A percentile compares a stretch with the other conserved stretches of the same genome.
Conservation (phyloP, 2,113 vertebrate genomes). For the Isichthys henryi region DNA sequence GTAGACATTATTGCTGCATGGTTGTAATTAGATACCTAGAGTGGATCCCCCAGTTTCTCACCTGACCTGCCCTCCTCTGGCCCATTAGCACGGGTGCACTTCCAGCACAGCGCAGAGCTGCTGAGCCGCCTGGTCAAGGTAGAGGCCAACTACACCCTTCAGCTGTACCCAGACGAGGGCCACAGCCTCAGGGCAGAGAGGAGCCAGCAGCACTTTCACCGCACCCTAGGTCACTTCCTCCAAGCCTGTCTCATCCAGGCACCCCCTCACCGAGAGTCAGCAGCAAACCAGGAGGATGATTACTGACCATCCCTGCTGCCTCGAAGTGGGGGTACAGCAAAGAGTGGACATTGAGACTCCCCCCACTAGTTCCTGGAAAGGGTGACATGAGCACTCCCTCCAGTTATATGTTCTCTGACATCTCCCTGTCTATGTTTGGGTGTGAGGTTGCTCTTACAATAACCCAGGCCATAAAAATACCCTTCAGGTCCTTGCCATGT, state of each 20-base stretch:
- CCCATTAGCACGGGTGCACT: slow-evolving; percentile 63
- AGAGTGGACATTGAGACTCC: not conserved
- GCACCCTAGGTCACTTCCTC: slow-evolving; percentile 60
- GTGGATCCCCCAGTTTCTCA: not conserved
- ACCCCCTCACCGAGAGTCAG: slow-evolving; percentile 24
- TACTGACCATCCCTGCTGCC: slow-evolving; percentile 40
- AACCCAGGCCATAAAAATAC: not conserved
- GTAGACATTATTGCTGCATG: not conserved
- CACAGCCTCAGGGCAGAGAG: slow-evolving; percentile 53
- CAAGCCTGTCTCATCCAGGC: slow-evolving; percentile 60
- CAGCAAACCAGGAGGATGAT: slow-evolving; percentile 52
- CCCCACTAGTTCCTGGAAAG: not conserved
- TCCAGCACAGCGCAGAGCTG: slow-evolving; percentile 73
- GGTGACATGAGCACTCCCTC: not conserved
- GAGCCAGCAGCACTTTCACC: slow-evolving; percentile 60
- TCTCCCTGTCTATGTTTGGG: not conserved
- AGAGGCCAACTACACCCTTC: slow-evolving; percentile 66
- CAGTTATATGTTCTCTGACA: not conserved
- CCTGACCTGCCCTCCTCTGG: not conserved
- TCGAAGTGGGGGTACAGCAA: not conserved
- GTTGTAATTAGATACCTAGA: not conserved
- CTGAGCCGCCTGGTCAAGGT: slow-evolving; percentile 62
- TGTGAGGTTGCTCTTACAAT: not conserved
- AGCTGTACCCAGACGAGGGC: slow-evolving; percentile 71
- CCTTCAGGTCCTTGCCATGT: not conserved